Percentiles rank a stretch among this genome's conserved stretches.
phyloP scores from a whole-genome alignment of 1,140 invertebrate genomes.

The Orussus abietinus region DNA sequence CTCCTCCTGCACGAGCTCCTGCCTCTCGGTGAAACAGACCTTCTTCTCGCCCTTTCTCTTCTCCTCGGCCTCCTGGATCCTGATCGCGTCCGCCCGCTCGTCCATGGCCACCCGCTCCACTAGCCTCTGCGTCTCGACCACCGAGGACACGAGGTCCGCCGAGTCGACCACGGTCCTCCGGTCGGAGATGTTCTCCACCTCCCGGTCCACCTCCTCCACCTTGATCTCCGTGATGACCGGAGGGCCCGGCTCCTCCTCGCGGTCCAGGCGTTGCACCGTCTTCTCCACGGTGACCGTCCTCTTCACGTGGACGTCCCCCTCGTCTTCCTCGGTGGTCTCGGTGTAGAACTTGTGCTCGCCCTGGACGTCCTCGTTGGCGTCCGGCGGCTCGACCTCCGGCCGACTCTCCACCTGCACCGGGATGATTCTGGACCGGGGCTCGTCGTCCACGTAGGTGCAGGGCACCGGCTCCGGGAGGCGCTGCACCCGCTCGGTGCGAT shows the following conservation, averaged over 20 bases:
- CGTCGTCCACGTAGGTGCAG: too few relatives aligned
- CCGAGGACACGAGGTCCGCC: constrained; percentile 35
- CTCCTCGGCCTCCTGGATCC: constrained; percentile 33
- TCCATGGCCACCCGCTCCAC: constrained; percentile 39
- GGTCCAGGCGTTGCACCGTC: constrained; percentile 37
- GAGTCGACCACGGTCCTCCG: constrained; percentile 27
- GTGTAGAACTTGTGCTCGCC: constrained; percentile 46
- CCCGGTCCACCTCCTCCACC: constrained; percentile 21
- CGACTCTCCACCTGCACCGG: constrained; percentile 24
- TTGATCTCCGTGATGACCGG: constrained; percentile 12
- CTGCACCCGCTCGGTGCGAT: too few relatives aligned
- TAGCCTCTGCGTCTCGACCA: constrained; percentile 41
- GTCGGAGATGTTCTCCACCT: constrained; percentile 28
- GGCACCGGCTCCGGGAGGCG: too few relatives aligned
- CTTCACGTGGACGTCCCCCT: constrained; percentile 44
- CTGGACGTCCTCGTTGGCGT: constrained; percentile 38
- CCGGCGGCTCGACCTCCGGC: constrained; percentile 33
- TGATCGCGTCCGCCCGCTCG: constrained; percentile 34
- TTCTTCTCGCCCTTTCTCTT: constrained; percentile 29
- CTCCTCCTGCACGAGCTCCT: too few relatives aligned
- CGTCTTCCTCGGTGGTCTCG: constrained; percentile 44
- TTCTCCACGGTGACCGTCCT: constrained; percentile 48
- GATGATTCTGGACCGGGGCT: not conserved
- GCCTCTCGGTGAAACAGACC: too few relatives aligned
- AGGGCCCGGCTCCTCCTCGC: constrained; percentile 24